A percentile compares a stretch with the other conserved stretches of the same genome.
phyloP scores from a whole-genome alignment of 1,140 invertebrate species.

The Zaprionus kolodkinae region DNA sequence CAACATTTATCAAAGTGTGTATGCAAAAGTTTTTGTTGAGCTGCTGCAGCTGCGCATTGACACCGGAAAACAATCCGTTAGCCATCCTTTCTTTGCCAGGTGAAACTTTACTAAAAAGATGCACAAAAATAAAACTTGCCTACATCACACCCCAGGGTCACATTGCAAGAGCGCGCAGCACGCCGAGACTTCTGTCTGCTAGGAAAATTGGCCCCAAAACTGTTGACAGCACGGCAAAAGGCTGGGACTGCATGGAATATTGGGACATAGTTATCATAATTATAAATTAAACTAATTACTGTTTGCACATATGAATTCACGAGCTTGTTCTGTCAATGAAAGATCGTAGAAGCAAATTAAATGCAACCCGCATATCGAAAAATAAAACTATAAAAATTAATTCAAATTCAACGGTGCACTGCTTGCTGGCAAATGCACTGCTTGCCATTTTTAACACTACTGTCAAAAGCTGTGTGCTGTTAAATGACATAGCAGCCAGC shows the following conservation, averaged over 20 bases:
- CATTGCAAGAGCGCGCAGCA: neutral
- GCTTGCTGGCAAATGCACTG: constrained; percentile 3
- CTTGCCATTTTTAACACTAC: neutral
- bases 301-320: no score
- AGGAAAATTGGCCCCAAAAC: neutral
- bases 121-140: constrained; percentile 31
- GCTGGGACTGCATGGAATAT: neutral
- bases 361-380: no score
- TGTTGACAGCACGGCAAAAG: neutral
- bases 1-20: constrained; percentile 66
- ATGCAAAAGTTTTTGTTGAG: constrained; percentile 51
- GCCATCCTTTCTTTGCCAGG: constrained; percentile 8
- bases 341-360: no score
- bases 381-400: no score
- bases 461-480: neutral
- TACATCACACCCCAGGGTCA: constrained; percentile 12
- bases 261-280: no score
- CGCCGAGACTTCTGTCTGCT: neutral
- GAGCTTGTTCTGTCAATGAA: no score
- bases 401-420: neutral
- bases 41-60: constrained; percentile 68
- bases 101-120: constrained; percentile 20
- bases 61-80: constrained; percentile 17
- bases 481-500: neutral
- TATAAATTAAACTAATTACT: no score